These are phyloP conservation scores for Tragelaphus imberbis DNA, from an alignment of 2,113 vertebrate species.

Conservation along the genomic window DNA sequence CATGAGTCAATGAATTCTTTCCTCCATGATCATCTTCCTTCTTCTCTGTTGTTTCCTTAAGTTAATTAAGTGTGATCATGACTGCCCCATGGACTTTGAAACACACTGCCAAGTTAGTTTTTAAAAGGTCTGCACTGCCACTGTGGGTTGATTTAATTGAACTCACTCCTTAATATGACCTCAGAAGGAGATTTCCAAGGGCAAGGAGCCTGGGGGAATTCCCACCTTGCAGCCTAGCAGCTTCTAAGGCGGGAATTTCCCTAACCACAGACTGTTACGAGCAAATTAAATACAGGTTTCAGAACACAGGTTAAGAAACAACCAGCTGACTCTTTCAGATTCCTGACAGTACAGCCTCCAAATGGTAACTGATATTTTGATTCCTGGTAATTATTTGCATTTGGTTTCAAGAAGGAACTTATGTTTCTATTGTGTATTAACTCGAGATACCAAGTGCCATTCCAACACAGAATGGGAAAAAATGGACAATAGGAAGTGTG, in stretches of 20 bases:
- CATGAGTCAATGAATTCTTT: constrained; percentile 30
- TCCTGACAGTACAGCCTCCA: neutral
- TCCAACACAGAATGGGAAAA: neutral
- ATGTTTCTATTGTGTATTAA: neutral
- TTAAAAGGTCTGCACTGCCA: constrained; percentile 45
- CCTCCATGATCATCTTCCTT: constrained; percentile 8
- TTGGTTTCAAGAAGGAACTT: constrained; percentile 25
- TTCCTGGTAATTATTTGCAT: constrained; percentile 35
- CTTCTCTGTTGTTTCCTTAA: constrained; percentile 14
- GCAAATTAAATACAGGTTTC: constrained; percentile 56
- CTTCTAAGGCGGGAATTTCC: constrained; percentile 61
- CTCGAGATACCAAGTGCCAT: neutral
- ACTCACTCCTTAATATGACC: neutral
- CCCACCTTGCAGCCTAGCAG: constrained; percentile 17
- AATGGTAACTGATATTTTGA: neutral
- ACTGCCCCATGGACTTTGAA: neutral
- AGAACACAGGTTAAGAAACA: constrained; percentile 14
- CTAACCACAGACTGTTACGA: constrained; percentile 16
- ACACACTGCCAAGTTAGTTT: neutral
- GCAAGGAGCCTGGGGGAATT: constrained; percentile 28
- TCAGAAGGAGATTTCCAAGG: constrained; percentile 1
- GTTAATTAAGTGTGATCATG: neutral
- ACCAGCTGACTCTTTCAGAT: constrained; percentile 21
- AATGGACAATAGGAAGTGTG: neutral
- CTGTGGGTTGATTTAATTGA: constrained; percentile 10